phyloP scores from a whole-genome alignment of 1,140 invertebrate species.

The Musca vetustissima region DNA sequence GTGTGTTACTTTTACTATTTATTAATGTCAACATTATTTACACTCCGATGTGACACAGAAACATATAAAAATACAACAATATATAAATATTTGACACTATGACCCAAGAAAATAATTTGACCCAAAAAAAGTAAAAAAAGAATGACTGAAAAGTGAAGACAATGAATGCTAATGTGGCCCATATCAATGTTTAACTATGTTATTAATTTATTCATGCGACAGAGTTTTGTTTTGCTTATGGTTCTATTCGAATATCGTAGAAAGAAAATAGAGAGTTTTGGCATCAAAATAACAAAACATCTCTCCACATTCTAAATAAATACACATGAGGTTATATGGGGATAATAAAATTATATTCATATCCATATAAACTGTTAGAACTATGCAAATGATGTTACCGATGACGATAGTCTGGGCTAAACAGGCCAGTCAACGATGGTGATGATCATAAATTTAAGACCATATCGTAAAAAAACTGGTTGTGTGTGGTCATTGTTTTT shows the following conservation, averaged over 20 bases:
- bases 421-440: no score
- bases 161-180: no score
- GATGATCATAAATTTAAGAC: no score
- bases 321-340: no score
- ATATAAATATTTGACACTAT: background rate
- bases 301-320: no score
- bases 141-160: background rate
- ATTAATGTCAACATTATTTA: no score
- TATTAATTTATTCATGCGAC: constrained; percentile 15
- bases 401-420: no score
- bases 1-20: no score
- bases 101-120: background rate
- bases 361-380: constrained; percentile 9
- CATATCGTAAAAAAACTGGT: no score
- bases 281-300: background rate
- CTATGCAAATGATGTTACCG: constrained; percentile 1
- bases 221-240: background rate
- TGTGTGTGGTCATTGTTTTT: no score
- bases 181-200: background rate
- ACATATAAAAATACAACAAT: background rate
- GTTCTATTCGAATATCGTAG: background rate
- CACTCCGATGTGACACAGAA: background rate
- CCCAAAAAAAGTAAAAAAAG: constrained; percentile 1
- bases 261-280: background rate
- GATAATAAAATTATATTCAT: no score